phyloP scores from a whole-genome alignment of 2,797 vertebrate genomes.

The Eulemur coronatus region DNA sequence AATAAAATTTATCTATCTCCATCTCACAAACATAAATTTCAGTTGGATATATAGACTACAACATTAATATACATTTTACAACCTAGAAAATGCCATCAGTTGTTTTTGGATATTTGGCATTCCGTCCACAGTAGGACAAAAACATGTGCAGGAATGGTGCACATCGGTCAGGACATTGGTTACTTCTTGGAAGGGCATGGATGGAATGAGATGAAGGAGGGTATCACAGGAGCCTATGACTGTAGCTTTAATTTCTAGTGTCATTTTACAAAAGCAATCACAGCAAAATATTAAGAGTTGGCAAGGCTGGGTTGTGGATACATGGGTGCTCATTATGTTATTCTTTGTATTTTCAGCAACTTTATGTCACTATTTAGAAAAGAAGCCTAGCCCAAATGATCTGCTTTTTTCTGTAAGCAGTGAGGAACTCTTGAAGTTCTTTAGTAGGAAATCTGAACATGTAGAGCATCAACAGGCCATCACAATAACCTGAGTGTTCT shows the following conservation, averaged over 20 bases:
- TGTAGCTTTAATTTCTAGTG: background rate
- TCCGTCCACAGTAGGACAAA: background rate
- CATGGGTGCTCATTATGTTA: background rate
- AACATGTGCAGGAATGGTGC: background rate
- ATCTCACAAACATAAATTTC: background rate
- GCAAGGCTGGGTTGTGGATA: background rate
- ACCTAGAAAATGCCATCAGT: background rate
- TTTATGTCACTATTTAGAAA: background rate
- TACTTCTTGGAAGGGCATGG: background rate
- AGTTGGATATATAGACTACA: background rate
- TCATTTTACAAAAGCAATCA: background rate
- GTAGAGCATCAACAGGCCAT: background rate
- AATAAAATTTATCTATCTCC: background rate
- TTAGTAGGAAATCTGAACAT: background rate
- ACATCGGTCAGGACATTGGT: background rate
- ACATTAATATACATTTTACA: background rate
- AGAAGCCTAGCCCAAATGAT: background rate
- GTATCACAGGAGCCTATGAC: background rate
- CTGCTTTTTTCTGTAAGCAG: background rate
- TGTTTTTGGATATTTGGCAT: background rate
- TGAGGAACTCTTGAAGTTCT: background rate
- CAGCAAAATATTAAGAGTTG: background rate
- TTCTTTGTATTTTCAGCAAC: background rate
- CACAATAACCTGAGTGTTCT: background rate
- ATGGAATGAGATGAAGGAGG: background rate